phyloP scores from a whole-genome alignment of 1,140 invertebrate genomes.

The Heterodera schachtii region DNA sequence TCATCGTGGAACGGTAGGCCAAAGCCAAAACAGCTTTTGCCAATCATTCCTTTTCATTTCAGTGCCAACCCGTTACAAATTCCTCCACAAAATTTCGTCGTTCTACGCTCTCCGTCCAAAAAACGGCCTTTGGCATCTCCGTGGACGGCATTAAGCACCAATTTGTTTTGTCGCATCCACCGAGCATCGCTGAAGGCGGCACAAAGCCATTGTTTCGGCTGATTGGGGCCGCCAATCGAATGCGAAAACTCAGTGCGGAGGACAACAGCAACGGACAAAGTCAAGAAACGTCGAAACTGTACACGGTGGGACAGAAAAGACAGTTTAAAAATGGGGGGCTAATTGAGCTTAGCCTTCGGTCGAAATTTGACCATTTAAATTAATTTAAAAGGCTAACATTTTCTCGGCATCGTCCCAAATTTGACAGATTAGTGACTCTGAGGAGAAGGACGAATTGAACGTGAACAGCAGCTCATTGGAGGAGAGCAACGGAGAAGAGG shows the following conservation, averaged over 20 bases:
- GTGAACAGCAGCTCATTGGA: neutral
- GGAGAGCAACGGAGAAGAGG: neutral
- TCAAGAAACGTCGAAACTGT: constrained; percentile 8
- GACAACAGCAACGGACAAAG: neutral
- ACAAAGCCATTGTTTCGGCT: neutral
- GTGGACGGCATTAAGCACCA: neutral
- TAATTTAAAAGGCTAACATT: neutral
- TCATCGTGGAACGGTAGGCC: neutral
- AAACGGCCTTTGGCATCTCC: neutral
- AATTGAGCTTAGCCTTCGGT: too few relatives aligned
- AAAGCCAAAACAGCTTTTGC: too few relatives aligned
- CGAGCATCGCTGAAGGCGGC: neutral
- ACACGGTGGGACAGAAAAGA: neutral
- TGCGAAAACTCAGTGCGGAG: neutral
- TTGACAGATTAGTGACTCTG: constrained; percentile 6
- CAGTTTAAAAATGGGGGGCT: neutral
- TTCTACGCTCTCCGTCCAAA: neutral
- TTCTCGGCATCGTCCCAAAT: neutral
- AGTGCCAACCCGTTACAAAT: neutral
- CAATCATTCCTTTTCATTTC: neutral
- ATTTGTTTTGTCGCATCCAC: neutral
- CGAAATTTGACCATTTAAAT: neutral
- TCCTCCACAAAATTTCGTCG: neutral
- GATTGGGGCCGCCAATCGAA: neutral
- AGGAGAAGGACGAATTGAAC: constrained; percentile 3